A percentile compares a stretch with the other conserved stretches of the same genome.
These are phyloP conservation scores for Apodemia hepburni DNA, from an alignment of 2,888 invertebrate species.

Conservation along the genomic window DNA sequence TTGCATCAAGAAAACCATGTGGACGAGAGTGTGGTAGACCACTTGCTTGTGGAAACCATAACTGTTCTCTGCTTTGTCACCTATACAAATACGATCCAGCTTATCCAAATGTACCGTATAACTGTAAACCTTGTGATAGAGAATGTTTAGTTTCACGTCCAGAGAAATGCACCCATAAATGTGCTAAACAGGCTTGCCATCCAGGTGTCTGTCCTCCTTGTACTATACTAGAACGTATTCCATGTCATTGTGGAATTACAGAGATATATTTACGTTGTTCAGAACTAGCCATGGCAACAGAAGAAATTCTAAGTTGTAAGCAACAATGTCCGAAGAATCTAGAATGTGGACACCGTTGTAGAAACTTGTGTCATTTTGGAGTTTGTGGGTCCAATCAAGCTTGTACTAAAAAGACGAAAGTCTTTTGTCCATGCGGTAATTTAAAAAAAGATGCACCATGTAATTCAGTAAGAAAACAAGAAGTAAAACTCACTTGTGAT, in stretches of 20 bases:
- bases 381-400: constrained; percentile 82
- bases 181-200: constrained; percentile 84
- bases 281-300: constrained; percentile 80
- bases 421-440: constrained; percentile 89
- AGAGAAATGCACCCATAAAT: constrained; percentile 87
- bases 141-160: constrained; percentile 84
- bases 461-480: constrained; percentile 71
- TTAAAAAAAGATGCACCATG: constrained; percentile 87
- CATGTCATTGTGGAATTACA: constrained; percentile 91
- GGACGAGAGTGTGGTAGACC: constrained; percentile 86
- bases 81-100: constrained; percentile 45
- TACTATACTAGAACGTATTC: constrained; percentile 82
- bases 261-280: constrained; percentile 87
- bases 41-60: constrained; percentile 89
- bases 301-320: constrained; percentile 83
- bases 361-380: constrained; percentile 86
- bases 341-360: constrained; percentile 92
- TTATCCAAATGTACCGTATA: constrained; percentile 69
- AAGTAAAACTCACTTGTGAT: constrained; percentile 81
- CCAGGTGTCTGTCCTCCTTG: constrained; percentile 89
- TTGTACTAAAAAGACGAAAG: constrained; percentile 90
- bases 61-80: constrained; percentile 87
- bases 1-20: constrained; percentile 87
- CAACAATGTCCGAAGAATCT: constrained; percentile 94
- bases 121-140: constrained; percentile 60